These are phyloP conservation scores for Palloptera scutellata DNA, from an alignment of 2,888 invertebrate species.

Conservation along the genomic window DNA sequence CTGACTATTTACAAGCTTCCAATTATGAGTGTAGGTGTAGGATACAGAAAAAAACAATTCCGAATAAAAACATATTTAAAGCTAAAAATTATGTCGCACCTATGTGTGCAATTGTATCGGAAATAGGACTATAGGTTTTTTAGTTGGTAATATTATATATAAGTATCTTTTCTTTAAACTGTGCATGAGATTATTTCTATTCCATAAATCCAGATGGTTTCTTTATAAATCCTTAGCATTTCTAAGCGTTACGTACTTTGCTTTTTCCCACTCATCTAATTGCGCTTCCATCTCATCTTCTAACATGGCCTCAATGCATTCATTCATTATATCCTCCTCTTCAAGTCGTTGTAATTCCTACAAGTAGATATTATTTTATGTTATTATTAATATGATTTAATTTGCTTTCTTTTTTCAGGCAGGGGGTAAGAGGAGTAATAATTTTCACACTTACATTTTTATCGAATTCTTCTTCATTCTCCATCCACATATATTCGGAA, in stretches of 20 bases:
- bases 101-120: too few species aligned
- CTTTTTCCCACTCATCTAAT: constrained; percentile 60
- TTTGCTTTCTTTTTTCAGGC: not conserved
- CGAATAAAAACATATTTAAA: too few species aligned
- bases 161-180: too few species aligned
- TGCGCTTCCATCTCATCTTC: constrained; percentile 74
- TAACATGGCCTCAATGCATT: constrained; percentile 85
- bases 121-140: too few species aligned
- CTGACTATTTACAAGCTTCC: too few species aligned
- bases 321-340: constrained; percentile 87
- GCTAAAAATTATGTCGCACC: too few species aligned
- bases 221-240: not conserved
- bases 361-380: not conserved
- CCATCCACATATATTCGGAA: constrained; percentile 94
- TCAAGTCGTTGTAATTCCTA: constrained; percentile 86
- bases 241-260: constrained; percentile 47
- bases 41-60: too few species aligned
- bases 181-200: too few species aligned
- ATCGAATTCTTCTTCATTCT: constrained; percentile 91
- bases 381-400: not conserved
- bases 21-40: too few species aligned
- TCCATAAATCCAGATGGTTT: too few species aligned
- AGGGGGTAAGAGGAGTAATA: not conserved
- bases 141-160: too few species aligned
- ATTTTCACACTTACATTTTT: constrained; percentile 73